Evolutionary conservation across 2,113 vertebrate species (phyloP).

Genomic region (Polypterus bichir): DNA sequence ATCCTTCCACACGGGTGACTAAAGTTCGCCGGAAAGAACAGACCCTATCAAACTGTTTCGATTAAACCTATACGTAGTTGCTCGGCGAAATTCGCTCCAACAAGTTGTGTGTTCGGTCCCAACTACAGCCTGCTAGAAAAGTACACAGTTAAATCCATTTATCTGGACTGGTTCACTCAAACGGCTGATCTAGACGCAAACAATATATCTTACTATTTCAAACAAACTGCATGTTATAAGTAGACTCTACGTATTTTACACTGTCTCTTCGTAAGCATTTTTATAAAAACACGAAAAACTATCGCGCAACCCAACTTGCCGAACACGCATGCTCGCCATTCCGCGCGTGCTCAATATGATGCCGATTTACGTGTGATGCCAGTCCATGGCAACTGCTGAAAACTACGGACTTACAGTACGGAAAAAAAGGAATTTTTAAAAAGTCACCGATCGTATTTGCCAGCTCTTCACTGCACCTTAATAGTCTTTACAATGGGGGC

Average conservation of each 20-base stretch:
- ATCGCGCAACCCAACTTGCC: constrained; percentile 1
- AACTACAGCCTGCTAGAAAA: no score
- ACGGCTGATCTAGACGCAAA: background rate
- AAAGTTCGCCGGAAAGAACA: no score
- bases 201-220: background rate
- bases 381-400: constrained; percentile 14
- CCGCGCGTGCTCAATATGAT: constrained; percentile 8
- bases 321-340: constrained; percentile 7
- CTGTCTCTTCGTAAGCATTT: no score
- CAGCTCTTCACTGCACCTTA: background rate
- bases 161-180: background rate
- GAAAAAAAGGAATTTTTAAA: background rate
- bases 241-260: no score
- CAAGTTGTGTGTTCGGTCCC: no score
- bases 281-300: background rate
- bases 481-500: background rate
- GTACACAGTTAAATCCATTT: background rate
- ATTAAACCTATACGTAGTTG: no score
- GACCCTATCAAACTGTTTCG: no score
- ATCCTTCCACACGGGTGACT: no score
- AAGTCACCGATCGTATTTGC: background rate
- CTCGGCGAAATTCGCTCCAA: no score
- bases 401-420: background rate
- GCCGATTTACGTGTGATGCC: constrained; percentile 1
- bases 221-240: background rate